Base-by-base conservation (phyloP, 2,797 vertebrate species). In the Amazona ochrocephala region DNA sequence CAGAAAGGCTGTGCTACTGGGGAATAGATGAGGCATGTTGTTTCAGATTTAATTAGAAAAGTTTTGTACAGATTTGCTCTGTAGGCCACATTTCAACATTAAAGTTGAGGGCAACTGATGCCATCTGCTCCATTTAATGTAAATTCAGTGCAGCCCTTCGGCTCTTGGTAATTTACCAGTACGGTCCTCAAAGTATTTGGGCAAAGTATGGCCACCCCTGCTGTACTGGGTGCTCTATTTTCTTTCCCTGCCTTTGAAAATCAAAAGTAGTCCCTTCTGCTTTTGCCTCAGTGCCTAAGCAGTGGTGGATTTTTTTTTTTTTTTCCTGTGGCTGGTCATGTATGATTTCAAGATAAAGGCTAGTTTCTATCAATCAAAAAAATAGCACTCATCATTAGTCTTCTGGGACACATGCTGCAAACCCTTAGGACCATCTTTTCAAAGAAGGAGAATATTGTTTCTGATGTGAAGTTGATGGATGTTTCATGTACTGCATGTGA, bases 21-120 rank as follows among this genome's bases (percentile, higher is more conserved):
- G 92, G 76, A 96, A 95, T 96, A 93, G 75, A 95, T 78, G 78
- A 96, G 78, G 76, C 87, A 96, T 91, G 84, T 93, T 95, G 90
- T 95, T 95, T 95, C 92, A 94, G 82, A 93, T 96, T 94, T 96
- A 96, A 96, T 96, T 96, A 96, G 92, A 91, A 96, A 96, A 96
- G 91, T 95, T 97, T 96, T 96, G 94, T 95, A 95, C 93, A 95
- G 94, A 93, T 97, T 95, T 96, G 92, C 94, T 96, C 96, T 95
- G 92, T 94, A 97, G 94, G 94, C 91, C 94, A 95, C 91, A 91
- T 94, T 96, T 96, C 89, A 95, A 91, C 95, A 96, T 96, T 97
- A 92, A 96, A 96, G 92, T 97, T 96, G 94, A 96, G 95, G 94
- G 92, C 82, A 95, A 92, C 82, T 97, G 89, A 95, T 95, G 94